Conservation (phyloP, 2,797 vertebrate species). For the Huso huso region DNA sequence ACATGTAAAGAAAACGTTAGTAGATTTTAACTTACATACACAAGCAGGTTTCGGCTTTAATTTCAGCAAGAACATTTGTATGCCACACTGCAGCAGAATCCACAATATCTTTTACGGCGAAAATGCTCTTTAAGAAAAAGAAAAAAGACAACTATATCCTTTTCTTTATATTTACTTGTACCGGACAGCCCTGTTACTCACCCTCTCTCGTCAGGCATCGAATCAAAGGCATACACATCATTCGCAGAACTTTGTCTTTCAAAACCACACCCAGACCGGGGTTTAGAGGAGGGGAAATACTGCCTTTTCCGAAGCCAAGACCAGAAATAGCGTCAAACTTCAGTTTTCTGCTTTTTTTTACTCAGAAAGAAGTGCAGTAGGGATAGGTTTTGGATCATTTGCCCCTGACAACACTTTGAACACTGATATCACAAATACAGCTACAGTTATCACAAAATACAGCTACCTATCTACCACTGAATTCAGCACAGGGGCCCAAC, state of each 20-base stretch:
- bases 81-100: neutral
- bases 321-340: conserved; percentile 52
- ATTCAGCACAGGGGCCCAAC: too few relatives aligned
- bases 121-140: neutral
- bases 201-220: conserved; percentile 60
- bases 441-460: too few relatives aligned
- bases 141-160: neutral
- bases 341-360: conserved; percentile 49
- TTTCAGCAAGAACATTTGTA: conserved; percentile 2
- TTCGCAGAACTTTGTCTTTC: conserved; percentile 61
- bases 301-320: conserved; percentile 64
- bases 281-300: conserved; percentile 48
- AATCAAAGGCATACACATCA: conserved; percentile 57
- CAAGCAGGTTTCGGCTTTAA: conserved; percentile 16
- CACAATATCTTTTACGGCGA: conserved; percentile 15
- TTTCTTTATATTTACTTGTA: too few relatives aligned
- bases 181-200: conserved; percentile 44
- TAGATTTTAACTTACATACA: conserved; percentile 19
- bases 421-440: neutral
- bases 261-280: conserved; percentile 62
- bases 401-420: neutral
- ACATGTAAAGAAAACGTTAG: neutral
- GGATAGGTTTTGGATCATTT: neutral
- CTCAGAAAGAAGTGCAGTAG: conserved; percentile 42
- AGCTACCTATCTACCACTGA: too few relatives aligned